These are phyloP conservation scores for Baryphthengus martii DNA, from an alignment of 2,113 vertebrate genomes.

Conservation along the genomic window DNA sequence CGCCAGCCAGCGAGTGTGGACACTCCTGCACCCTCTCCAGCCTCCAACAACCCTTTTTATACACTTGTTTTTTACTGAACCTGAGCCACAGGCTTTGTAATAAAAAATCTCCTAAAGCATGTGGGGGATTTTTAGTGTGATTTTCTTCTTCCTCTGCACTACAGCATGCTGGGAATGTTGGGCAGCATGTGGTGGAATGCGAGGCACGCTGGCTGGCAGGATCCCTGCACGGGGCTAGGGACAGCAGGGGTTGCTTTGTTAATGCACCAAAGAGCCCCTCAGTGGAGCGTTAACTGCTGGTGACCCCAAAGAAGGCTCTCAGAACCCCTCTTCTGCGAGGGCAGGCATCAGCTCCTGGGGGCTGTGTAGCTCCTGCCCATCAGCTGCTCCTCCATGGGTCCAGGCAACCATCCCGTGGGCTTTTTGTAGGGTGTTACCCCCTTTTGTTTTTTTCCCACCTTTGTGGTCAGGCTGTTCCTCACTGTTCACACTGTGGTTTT, in stretches of 20 bases:
- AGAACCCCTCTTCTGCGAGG: not conserved
- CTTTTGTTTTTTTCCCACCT: not conserved
- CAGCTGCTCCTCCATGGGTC: not conserved
- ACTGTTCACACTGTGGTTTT: not conserved
- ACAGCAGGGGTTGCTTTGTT: not conserved
- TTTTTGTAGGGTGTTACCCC: not conserved
- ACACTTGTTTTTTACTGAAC: conserved; percentile 10
- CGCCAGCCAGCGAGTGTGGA: not conserved
- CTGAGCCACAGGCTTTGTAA: not conserved
- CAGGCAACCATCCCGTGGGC: rapidly evolving
- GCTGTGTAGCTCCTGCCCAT: not conserved
- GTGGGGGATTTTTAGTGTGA: not conserved
- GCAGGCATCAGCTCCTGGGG: too few relatives aligned
- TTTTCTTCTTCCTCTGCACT: not conserved
- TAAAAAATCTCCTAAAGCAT: not conserved
- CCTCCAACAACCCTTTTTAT: not conserved
- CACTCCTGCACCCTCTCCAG: not conserved
- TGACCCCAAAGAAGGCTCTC: not conserved
- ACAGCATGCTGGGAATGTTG: not conserved
- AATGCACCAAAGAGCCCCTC: not conserved
- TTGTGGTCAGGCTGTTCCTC: not conserved
- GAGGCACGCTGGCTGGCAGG: not conserved
- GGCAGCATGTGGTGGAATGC: not conserved
- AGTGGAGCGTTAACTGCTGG: not conserved
- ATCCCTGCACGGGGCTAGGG: not conserved